Evolutionary conservation across 2,113 vertebrate species (phyloP).

Genomic region (Tyrannus savana): DNA sequence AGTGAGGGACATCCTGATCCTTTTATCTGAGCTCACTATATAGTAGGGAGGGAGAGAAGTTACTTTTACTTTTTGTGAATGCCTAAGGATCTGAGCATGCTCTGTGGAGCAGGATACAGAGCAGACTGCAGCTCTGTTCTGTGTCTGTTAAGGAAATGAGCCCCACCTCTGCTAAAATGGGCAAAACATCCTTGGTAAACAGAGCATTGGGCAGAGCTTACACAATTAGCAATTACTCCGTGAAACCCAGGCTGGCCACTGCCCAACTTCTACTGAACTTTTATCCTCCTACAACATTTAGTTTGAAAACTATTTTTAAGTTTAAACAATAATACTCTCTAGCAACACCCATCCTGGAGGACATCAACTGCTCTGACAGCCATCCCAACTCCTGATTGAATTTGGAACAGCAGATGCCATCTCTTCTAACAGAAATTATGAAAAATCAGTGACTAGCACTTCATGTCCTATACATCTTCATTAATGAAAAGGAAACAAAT

Average conservation of each 20-base stretch:
- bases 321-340: constrained; percentile 40
- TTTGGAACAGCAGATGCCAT: background rate
- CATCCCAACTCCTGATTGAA: background rate
- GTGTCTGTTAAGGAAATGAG: constrained; percentile 73
- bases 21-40: background rate
- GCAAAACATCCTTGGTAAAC: constrained; percentile 74
- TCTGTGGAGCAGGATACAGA: constrained; percentile 70
- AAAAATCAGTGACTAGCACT: constrained; percentile 8
- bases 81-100: constrained; percentile 63
- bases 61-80: constrained; percentile 48
- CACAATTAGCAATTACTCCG: constrained; percentile 59
- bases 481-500: constrained; percentile 51
- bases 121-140: constrained; percentile 68
- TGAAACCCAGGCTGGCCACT: constrained; percentile 18
- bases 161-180: constrained; percentile 74
- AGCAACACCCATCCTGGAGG: constrained; percentile 57
- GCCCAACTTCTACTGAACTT: constrained; percentile 44
- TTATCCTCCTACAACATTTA: constrained; percentile 52
- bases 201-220: constrained; percentile 62
- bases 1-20: background rate
- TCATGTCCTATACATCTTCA: constrained; percentile 33
- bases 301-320: constrained; percentile 62
- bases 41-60: background rate
- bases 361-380: background rate
- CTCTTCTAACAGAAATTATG: background rate